Conservation (phyloP, 35 echinoderm and acorn worm species). For the Patiria miniata region DNA sequence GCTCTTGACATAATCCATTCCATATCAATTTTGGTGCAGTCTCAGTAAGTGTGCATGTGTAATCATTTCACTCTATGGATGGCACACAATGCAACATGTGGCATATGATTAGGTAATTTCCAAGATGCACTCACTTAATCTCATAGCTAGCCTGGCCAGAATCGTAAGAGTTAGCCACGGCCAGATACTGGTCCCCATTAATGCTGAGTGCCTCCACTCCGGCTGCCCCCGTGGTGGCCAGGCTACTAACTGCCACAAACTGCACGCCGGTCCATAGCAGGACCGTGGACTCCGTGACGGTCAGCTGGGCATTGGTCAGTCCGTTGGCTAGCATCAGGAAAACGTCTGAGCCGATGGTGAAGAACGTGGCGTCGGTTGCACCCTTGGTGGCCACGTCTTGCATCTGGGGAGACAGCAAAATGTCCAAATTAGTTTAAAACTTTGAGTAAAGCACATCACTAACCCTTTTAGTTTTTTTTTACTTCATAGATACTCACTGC, state of each 20-base stretch:
- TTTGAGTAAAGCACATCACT: too few relatives aligned
- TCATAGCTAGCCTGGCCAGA: conserved; percentile 53
- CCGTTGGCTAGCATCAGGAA: conserved; percentile 75
- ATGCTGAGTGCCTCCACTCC: conserved; percentile 51
- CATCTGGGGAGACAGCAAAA: conserved; percentile 60
- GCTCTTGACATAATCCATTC: too few relatives aligned
- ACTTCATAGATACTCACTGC: too few relatives aligned
- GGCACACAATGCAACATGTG: too few relatives aligned
- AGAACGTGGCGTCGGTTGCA: conserved; percentile 78
- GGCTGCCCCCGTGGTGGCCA: conserved; percentile 48
- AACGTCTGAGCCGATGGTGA: conserved; percentile 71
- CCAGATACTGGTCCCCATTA: conserved; percentile 63
- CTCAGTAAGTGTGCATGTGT: too few relatives aligned
- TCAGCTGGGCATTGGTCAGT: conserved; percentile 44
- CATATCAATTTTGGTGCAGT: too few relatives aligned
- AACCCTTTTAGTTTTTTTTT: too few relatives aligned
- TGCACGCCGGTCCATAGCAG: conserved; percentile 77
- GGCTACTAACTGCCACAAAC: conserved; percentile 48
- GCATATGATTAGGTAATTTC: neutral
- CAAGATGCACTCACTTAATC: conserved; percentile 49
- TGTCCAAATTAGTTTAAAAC: neutral
- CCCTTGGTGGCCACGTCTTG: conserved; percentile 84
- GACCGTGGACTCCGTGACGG: conserved; percentile 50
- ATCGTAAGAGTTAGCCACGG: conserved; percentile 83
- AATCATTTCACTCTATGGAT: too few relatives aligned